Base-by-base conservation (phyloP, 1,140 invertebrate species). In the Saccostrea echinata region DNA sequence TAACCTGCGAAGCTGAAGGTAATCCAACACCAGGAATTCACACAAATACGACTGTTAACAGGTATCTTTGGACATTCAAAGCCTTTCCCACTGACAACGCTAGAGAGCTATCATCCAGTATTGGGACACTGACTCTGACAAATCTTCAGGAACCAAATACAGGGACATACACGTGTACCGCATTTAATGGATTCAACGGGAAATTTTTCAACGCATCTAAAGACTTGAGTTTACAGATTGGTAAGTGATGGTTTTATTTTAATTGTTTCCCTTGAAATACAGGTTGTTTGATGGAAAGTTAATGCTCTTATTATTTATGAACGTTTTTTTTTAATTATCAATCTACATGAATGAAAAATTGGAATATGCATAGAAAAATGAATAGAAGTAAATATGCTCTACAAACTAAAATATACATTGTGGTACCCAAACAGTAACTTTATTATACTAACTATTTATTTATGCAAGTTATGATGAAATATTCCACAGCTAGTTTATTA, bases 131-230 rank as follows among this genome's bases (percentile, higher is more conserved):
- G 1, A 6, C 0, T 51, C 81, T 83, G 81, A 52, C 8, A 13
- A 27, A 83, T 52, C 35, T 83, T 0, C 12, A 52, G n/a, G 35
- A 52, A 35, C 8, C 21, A 0, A 9, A 83, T 18, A 83, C 81
- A 1, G 81, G 81, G 51, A n/a, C n/a, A 52, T 83, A 83, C 81
- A 51, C 81, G 1, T 83, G 81, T 83, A 83, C 81, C 11, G 81
- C 81, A 24, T 53, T 52, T 35, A 83, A 83, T 24, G 81, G 35
- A 24, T 83, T 83, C 51, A 83, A 83, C 52, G 81, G 81, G 6
- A 83, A 83, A 51, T 11, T 35, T 9, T 83, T 83, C 35, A 76
- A 76, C 27, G 30, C 27, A 27, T 76, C 68, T 30, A 30, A 0
- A 33, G 1, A 30, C 27, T 16, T 16, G 11, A 33, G 30, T 13